Base-by-base conservation (phyloP, 2,888 invertebrate genomes). In the Microplitis deprimator region DNA sequence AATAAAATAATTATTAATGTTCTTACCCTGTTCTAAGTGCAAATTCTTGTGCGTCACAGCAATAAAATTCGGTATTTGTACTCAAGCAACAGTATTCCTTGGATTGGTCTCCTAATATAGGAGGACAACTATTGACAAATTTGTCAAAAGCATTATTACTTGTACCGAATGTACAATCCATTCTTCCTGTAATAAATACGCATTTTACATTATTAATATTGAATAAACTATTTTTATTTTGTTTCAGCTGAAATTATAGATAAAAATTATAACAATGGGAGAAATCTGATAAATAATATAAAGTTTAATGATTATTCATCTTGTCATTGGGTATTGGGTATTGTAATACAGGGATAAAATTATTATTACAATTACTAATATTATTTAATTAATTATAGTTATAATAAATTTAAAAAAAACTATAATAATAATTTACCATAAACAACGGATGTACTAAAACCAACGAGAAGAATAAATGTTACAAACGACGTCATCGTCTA, bases 81-180 rank as follows among this genome's bases (percentile, higher is more conserved):
- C 82, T 76, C 1, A 29, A 39, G 71, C 89, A 89, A 75, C 89
- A 89, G 70, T 80, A 89, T 3, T 78, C 75, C 62, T 84, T 81
- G 0, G 80, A 80, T 0, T 38, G 7, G n/a, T 77, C 7, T 0
- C 84, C 82, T 4, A 85, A 17, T 0, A 82, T 0, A 8, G 77
- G 64, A 4, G 88, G 87, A n/a, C 88, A 89, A 67, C 68, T 73
- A 17, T 82, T 72, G 10, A 82, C 29, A 13, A 80, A 29, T 41
- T 81, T 38, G 2, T 82, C 81, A 0, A 82, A 6, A 1, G 80
- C n/a, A 71, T 82, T 83, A 5, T 75, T 76, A 69, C 82, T 81
- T 3, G 77, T 77, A 0, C 81, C 81, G 6, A 81, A 78, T 20
- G 77, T 77, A 73, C 85, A 85, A 65, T 84, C 83, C 82, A 82